Conservation (phyloP, 2,797 vertebrate genomes). For the Garrulus glandarius region DNA sequence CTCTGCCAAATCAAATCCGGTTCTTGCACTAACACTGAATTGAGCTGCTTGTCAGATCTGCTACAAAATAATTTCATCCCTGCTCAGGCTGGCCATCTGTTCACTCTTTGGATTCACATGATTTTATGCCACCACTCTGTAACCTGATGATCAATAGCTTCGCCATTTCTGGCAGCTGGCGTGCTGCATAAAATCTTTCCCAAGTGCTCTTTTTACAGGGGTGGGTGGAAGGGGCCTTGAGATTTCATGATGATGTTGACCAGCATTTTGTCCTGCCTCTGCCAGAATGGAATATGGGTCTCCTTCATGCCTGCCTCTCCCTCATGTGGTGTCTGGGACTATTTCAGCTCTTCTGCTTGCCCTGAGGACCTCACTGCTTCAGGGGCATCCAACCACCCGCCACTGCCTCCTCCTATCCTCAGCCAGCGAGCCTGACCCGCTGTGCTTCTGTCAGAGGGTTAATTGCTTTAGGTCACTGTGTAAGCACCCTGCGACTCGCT, state of each 20-base stretch:
- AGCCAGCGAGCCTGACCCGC: rapidly evolving
- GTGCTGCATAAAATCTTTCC: not conserved
- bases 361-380: not conserved
- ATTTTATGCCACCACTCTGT: constrained; percentile 37
- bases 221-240: not conserved
- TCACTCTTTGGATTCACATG: constrained; percentile 27
- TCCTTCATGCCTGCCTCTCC: not conserved
- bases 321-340: rapidly evolving
- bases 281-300: rapidly evolving
- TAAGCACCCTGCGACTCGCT: rapidly evolving
- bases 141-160: constrained; percentile 60
- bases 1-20: constrained; percentile 17
- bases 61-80: constrained; percentile 50
- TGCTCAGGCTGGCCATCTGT: constrained; percentile 44
- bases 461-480: not conserved
- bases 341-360: not conserved
- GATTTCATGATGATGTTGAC: not conserved
- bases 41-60: constrained; percentile 53
- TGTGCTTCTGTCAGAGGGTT: not conserved
- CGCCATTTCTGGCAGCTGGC: constrained; percentile 24
- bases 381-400: not conserved
- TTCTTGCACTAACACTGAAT: constrained; percentile 22
- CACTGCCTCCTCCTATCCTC: not conserved
- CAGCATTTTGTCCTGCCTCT: not conserved
- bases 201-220: not conserved